Evolutionary conservation across 2,113 vertebrate species (phyloP), one percentile per base, ranked within the genome.

Genomic region (Nansenia antarctica): DNA sequence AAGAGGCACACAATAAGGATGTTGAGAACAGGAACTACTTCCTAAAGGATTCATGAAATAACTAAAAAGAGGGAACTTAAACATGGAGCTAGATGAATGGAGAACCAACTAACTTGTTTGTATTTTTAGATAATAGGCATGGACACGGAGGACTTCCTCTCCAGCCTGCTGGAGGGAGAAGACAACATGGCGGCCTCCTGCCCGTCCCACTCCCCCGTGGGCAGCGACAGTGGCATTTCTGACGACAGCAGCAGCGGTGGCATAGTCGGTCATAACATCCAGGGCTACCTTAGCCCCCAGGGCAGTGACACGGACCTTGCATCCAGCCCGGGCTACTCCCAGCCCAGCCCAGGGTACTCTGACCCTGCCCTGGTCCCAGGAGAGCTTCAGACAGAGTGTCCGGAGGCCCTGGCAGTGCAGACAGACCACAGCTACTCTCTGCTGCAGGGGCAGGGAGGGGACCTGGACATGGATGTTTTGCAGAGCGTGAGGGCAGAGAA

Each of bases 361-460:
- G 77, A 86, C 42, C 62, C 65, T 7, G 63, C 67, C 1, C 12
- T 29, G 61, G 58, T 29, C 54, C 1, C 72, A n/a, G n/a, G n/a
- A n/a, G n/a, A n/a, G n/a, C n/a, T n/a, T n/a, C n/a, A n/a, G n/a
- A n/a, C n/a, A n/a, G n/a, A n/a, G n/a, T n/a, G n/a, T n/a, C n/a
- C n/a, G n/a, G 72, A 90, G 67, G 78, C 83, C 22, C 49, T 90
- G 65, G 81, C 81, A 1, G 87, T 94, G 42, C 87, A 88, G 22
- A 69, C 90, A 0, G 96, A 98, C 73, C 95, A 97, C 88, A 93
- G 89, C 79, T 97, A 95, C 86, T 94, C 93, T 20, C 75, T 95
- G 47, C 81, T 85, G 12, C 80, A 91, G 63, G 74, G 69, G 39
- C 58, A 2, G 73, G 14, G 52, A 5, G n/a, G n/a, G n/a, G n/a